phyloP scores from a whole-genome alignment of 2,888 invertebrate genomes.

The Drosophila tripunctata region DNA sequence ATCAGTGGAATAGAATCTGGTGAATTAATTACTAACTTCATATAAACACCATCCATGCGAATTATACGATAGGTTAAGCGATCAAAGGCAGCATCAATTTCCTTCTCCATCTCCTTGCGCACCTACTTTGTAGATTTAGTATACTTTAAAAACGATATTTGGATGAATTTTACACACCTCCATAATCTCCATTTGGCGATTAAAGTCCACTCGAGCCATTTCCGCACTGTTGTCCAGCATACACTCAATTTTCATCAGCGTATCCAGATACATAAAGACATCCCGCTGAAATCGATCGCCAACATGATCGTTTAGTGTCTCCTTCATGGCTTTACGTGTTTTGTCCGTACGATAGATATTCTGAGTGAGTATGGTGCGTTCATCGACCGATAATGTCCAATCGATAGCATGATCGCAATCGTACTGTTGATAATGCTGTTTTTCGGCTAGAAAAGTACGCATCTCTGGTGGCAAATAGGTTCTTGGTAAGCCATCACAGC shows the following conservation, averaged over 20 bases:
- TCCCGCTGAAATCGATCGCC: slow-evolving; percentile 58
- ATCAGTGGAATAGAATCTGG: background rate
- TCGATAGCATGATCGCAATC: slow-evolving; percentile 52
- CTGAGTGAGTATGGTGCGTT: slow-evolving; percentile 74
- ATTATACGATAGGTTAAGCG: slow-evolving; percentile 75
- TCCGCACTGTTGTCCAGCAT: slow-evolving; percentile 58
- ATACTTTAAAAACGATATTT: background rate
- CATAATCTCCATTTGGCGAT: slow-evolving; percentile 42
- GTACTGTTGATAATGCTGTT: slow-evolving; percentile 51
- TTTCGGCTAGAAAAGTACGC: slow-evolving; percentile 65
- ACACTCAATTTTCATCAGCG: slow-evolving; percentile 48
- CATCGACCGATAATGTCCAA: slow-evolving; percentile 76
- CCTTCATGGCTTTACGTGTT: slow-evolving; percentile 50
- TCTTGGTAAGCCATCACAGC: slow-evolving; percentile 76
- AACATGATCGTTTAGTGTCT: slow-evolving; percentile 41
- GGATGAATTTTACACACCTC: slow-evolving; percentile 24
- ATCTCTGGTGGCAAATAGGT: slow-evolving; percentile 69
- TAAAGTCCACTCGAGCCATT: slow-evolving; percentile 28
- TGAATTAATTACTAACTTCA: slow-evolving; percentile 65
- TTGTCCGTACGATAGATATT: slow-evolving; percentile 62
- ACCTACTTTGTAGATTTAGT: slow-evolving; percentile 33
- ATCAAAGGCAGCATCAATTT: slow-evolving; percentile 66
- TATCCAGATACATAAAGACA: slow-evolving; percentile 51
- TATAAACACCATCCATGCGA: slow-evolving; percentile 69
- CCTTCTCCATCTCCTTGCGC: slow-evolving; percentile 44